Conservation (phyloP, 2,797 vertebrate species). For the Somateria mollissima region DNA sequence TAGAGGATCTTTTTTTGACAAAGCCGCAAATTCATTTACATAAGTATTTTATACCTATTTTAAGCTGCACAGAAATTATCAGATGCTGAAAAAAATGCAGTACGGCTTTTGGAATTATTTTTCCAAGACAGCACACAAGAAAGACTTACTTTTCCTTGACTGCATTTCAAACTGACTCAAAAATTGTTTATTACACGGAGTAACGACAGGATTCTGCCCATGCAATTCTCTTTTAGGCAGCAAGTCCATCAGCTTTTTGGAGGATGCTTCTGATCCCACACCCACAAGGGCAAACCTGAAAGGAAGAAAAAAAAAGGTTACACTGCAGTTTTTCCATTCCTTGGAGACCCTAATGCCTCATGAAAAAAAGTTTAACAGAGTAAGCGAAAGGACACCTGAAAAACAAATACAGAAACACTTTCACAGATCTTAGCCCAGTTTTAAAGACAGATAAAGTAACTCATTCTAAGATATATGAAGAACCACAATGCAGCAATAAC, state of each 20-base stretch:
- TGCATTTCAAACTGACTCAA: conserved; percentile 99
- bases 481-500: neutral
- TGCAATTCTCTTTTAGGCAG: conserved; percentile 97
- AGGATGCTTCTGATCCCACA: conserved; percentile 96
- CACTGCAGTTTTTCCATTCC: neutral
- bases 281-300: conserved; percentile 96
- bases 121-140: neutral
- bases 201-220: conserved; percentile 97
- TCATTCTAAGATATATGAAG: neutral
- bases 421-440: neutral
- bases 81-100: neutral
- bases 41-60: neutral
- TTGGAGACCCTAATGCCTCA: neutral
- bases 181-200: conserved; percentile 98
- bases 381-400: neutral
- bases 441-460: neutral
- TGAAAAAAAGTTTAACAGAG: neutral
- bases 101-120: neutral
- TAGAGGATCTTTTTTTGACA: neutral
- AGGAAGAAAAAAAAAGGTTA: neutral
- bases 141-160: conserved; percentile 95
- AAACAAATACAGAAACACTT: neutral
- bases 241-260: conserved; percentile 95
- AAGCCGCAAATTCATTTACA: neutral
- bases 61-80: neutral